Evolutionary conservation across 2,797 vertebrate species (phyloP), one percentile per base, ranked within the genome.

Genomic region (Pygocentrus nattereri): DNA sequence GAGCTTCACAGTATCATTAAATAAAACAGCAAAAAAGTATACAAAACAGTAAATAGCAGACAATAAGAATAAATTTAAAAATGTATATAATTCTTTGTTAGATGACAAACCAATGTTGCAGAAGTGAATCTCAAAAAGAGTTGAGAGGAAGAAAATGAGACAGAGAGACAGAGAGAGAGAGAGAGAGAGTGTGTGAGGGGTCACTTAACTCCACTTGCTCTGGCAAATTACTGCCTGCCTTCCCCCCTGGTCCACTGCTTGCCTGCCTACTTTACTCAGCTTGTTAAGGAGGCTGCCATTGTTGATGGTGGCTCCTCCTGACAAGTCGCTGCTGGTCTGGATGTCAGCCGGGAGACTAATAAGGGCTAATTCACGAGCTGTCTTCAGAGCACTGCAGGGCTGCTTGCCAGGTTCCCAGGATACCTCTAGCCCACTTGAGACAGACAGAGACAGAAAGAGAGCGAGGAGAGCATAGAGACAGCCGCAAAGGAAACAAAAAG

Each of bases 381-480:
- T 81, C 84, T 85, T 82, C 78, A 79, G 81, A 81, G 84, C 64
- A 84, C 86, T 82, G 82, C 7, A 59, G 87, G 90, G 91, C 91
- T 88, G 75, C 74, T 88, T 87, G 91, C 92, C 91, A 93, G 92
- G 88, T 94, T 95, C 94, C 93, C 94, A 94, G 92, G 93, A 91
- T 88, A 89, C 89, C 88, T 87, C 90, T 87, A 86, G 88, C 84
- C 90, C 91, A 93, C 93, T 94, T 92, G 91, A 94, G 91, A 91
- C 69, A 58, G 87, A 88, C 74, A 89, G 83, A 89, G 85, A 92
- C 84, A 84, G 74, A 88, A 84, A 81, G 85, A 84, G 85, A 88
- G 85, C 79, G 85, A 83, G 84, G 4, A 25, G 61, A 76, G 81
- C 58, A 74, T 69, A 78, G 38, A 85, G 68, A 73, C 65, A 50